Evolutionary conservation across 2,888 invertebrate genomes (phyloP).

Genomic region (Parasteatoda lunata): DNA sequence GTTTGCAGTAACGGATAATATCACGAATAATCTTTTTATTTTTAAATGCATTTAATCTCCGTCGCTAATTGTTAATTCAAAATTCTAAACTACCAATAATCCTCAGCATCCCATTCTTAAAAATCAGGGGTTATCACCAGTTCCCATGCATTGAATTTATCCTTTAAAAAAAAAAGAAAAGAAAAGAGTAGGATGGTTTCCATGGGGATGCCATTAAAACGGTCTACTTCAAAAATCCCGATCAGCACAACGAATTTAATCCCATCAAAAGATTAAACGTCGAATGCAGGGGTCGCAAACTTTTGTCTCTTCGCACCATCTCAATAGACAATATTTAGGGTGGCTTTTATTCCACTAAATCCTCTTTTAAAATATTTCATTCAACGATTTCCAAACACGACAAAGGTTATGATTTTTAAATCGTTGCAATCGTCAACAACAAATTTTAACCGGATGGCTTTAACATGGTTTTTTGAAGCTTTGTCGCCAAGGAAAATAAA

Average conservation of each 20-base stretch:
- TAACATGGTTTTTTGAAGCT: no score
- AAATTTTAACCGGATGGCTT: no score
- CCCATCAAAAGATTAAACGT: conserved; percentile 64
- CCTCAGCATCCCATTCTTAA: conserved; percentile 39
- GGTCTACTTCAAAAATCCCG: conserved; percentile 34
- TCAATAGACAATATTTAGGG: not conserved
- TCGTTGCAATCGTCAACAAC: no score
- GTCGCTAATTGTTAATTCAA: conserved; percentile 61
- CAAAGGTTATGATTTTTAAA: no score
- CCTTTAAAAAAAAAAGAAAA: not conserved
- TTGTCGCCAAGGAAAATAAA: no score
- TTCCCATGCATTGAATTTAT: conserved; percentile 16
- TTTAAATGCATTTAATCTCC: conserved; percentile 36
- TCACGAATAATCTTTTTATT: not conserved
- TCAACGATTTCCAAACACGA: no score
- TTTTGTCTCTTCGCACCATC: conserved; percentile 51
- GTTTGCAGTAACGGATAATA: not conserved
- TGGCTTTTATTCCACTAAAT: no score
- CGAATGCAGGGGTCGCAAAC: conserved; percentile 39
- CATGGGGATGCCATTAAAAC: conserved; percentile 41
- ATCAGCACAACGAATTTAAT: conserved; percentile 46
- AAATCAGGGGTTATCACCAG: not conserved
- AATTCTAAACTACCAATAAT: conserved; percentile 35
- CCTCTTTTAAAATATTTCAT: no score
- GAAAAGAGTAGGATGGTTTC: not conserved